Evolutionary conservation across 2,797 vertebrate species (phyloP).

Genomic region (Pempheris klunzingeri): DNA sequence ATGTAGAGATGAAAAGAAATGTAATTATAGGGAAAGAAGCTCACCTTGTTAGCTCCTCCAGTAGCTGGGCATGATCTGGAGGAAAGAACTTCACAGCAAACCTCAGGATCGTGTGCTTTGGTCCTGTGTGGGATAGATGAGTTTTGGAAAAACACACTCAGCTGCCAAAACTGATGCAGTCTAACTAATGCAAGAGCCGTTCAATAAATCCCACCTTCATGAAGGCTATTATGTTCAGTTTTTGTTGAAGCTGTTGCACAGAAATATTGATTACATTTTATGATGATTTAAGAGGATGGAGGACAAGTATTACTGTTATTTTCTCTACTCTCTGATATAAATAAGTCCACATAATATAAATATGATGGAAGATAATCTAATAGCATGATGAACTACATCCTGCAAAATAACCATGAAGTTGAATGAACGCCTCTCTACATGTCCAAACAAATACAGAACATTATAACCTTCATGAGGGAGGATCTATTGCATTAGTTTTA

Average conservation of each 20-base stretch:
- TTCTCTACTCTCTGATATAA: background rate
- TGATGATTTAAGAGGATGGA: background rate
- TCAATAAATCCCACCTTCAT: background rate
- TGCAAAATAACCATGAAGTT: no score
- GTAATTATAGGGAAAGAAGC: conserved; percentile 32
- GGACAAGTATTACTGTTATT: background rate
- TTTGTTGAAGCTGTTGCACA: background rate
- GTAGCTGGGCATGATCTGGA: conserved; percentile 93
- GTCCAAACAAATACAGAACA: background rate
- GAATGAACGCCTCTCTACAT: background rate
- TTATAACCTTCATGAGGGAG: background rate
- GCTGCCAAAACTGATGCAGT: background rate
- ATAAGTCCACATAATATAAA: background rate
- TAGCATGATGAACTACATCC: background rate
- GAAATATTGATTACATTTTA: background rate
- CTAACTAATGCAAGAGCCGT: background rate
- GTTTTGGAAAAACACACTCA: background rate
- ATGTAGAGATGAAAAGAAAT: background rate
- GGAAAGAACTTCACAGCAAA: conserved; percentile 99
- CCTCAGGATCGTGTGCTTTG: conserved; percentile 91
- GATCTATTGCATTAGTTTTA: background rate
- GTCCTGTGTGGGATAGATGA: conserved; percentile 83
- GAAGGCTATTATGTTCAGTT: background rate
- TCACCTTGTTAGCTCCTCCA: conserved; percentile 97
- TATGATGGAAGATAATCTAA: background rate